Evolutionary conservation across 2,888 invertebrate genomes (phyloP), one percentile per base, ranked within the genome.

Genomic region (Himalopsyche tibetana): DNA sequence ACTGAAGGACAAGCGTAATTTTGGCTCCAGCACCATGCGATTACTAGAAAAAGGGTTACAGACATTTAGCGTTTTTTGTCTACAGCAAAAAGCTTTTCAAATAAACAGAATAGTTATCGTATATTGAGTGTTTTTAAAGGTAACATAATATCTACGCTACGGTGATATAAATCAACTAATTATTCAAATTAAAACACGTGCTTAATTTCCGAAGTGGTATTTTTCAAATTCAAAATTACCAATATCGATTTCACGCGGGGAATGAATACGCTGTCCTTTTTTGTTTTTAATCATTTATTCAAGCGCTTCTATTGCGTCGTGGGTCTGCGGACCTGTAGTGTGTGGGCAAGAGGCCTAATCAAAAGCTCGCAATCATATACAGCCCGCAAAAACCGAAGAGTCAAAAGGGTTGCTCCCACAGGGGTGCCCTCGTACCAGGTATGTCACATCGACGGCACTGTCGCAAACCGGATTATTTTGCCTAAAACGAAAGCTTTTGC

Each of bases 331-430:
- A 19, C 9, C 28, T 17, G 19, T 28, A 63, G 63, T 28, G 63
- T 63, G 63, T 19, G 63, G 63, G 63, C 19, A 19, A 63, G 11
- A 63, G 63, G 63, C 63, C 63, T 63, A 63, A 63, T 63, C 63
- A 63, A 63, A 63, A 19, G 63, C 63, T 63, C 19, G 63, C 63
- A 63, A 63, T 63, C 63, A 63, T 63, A 63, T 63, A 63, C 63
- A 63, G 28, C n/a, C 63, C 63, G 63, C 63, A 63, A 63, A 56
- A 63, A 63, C 19, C 63, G 63, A 63, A 63, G 63, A 63, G 19
- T 63, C 63, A 28, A 63, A 63, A 63, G 11, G 63, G 63, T 63
- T 28, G 63, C 8, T 63, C 63, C 63, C 63, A 63, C 19, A 19
- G 63, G 63, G 63, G 63, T 11, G 28, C 63, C 63, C 63, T 28